Evolutionary conservation across 2,113 vertebrate species (phyloP).

Genomic region (Lepisosteus osseus): DNA sequence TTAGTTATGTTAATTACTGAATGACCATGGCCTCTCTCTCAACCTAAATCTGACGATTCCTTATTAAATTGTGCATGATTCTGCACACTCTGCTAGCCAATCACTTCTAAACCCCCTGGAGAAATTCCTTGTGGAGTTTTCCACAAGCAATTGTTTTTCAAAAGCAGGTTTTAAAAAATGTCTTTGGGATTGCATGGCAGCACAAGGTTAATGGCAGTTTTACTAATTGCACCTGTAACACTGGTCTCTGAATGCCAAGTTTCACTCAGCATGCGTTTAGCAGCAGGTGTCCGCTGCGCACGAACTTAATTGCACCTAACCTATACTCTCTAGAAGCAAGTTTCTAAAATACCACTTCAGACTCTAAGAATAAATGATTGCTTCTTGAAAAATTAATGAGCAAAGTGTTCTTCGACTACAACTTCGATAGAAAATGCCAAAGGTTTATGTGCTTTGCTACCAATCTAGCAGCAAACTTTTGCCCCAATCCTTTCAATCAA

Average conservation of each 20-base stretch:
- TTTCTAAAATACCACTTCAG: constrained; percentile 62
- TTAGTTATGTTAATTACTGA: too few relatives aligned
- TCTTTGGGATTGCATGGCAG: constrained; percentile 15
- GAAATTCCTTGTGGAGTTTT: too few relatives aligned
- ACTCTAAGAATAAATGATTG: constrained; percentile 52
- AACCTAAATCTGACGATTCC: too few relatives aligned
- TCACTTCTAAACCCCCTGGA: too few relatives aligned
- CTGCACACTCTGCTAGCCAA: too few relatives aligned
- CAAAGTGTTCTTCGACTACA: constrained; percentile 51
- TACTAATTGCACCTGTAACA: constrained; percentile 54
- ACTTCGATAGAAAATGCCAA: constrained; percentile 48
- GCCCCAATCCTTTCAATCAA: constrained; percentile 29
- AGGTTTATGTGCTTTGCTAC: constrained; percentile 44
- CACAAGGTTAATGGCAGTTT: constrained; percentile 60
- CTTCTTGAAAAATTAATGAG: constrained; percentile 56
- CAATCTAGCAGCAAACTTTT: constrained; percentile 38
- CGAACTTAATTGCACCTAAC: constrained; percentile 61
- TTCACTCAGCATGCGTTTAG: constrained; percentile 36
- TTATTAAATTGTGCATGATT: too few relatives aligned
- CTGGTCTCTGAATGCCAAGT: constrained; percentile 46
- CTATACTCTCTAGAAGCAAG: constrained; percentile 52
- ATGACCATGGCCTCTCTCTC: too few relatives aligned
- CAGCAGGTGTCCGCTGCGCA: constrained; percentile 41
- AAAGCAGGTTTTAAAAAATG: constrained; percentile 10
- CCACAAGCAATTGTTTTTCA: not conserved